phyloP scores from a whole-genome alignment of 1,140 invertebrate genomes.

The Drosophila kikkawai region DNA sequence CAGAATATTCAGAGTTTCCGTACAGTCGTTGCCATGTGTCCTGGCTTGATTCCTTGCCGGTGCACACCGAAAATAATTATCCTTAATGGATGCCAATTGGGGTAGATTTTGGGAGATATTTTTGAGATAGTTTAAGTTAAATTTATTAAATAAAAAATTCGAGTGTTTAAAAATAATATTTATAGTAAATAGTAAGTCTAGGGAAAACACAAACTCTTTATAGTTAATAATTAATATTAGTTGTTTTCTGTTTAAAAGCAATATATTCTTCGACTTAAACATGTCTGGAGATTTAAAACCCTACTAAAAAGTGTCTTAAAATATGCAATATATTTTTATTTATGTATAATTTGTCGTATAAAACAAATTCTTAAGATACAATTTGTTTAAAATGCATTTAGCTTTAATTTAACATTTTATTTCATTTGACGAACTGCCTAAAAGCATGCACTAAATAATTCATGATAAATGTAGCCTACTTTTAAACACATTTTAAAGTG shows the following conservation, averaged over 20 bases:
- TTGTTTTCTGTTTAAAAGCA: not conserved
- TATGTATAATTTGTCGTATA: not conserved
- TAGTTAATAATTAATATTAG: not conserved
- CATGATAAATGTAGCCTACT: too few species aligned
- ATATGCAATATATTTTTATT: not conserved
- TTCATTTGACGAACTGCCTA: not conserved
- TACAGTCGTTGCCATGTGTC: constrained; percentile 5
- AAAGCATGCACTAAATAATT: not conserved
- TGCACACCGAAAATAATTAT: constrained; percentile 7
- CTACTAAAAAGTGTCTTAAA: not conserved
- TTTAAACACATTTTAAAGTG: not conserved
- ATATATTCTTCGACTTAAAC: accelerated
- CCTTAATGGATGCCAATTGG: not conserved
- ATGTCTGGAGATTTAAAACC: not conserved
- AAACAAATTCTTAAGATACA: not conserved
- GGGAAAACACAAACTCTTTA: too few species aligned
- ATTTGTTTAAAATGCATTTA: not conserved
- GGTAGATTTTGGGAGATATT: not conserved
- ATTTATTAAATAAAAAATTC: not conserved
- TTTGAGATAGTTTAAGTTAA: not conserved
- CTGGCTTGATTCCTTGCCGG: constrained; percentile 2
- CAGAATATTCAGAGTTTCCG: constrained; percentile 11
- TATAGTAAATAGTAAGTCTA: too few species aligned
- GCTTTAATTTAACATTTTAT: not conserved
- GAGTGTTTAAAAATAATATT: too few species aligned